Conservation (phyloP, 1,140 invertebrate species). For the Hypothenemus hampei region DNA sequence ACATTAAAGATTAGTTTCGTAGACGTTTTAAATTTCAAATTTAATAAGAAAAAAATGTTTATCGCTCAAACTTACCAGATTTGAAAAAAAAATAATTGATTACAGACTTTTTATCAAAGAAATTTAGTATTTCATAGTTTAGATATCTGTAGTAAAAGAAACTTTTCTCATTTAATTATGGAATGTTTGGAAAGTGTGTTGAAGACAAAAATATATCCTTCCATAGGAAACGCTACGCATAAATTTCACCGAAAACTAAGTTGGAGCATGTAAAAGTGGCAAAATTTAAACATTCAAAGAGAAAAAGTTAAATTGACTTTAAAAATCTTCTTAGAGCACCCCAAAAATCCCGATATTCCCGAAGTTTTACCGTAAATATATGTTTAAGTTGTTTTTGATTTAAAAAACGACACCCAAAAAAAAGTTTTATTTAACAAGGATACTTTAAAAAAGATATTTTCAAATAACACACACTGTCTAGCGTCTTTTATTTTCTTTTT, state of each 20-base stretch:
- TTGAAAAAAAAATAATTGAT: no score
- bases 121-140: no score
- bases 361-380: conserved; percentile 22
- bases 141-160: no score
- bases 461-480: background rate
- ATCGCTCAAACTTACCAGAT: no score
- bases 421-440: conserved; percentile 20
- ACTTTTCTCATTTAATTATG: no score
- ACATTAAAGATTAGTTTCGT: no score
- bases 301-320: conserved; percentile 26
- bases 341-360: conserved; percentile 18
- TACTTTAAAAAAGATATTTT: conserved; percentile 7
- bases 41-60: no score
- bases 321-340: conserved; percentile 21
- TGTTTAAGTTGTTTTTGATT: conserved; percentile 25
- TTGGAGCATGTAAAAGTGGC: conserved; percentile 13
- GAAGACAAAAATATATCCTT: no score
- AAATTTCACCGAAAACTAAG: conserved; percentile 15
- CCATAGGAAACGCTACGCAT: conserved; percentile 1
- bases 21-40: no score
- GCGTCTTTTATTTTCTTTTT: no score
- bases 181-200: no score
- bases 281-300: conserved; percentile 23
- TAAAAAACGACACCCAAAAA: conserved; percentile 17
- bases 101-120: no score